These are phyloP conservation scores for Xanthorhoe spadicearia DNA, from an alignment of 2,888 invertebrate species.

Conservation along the genomic window DNA sequence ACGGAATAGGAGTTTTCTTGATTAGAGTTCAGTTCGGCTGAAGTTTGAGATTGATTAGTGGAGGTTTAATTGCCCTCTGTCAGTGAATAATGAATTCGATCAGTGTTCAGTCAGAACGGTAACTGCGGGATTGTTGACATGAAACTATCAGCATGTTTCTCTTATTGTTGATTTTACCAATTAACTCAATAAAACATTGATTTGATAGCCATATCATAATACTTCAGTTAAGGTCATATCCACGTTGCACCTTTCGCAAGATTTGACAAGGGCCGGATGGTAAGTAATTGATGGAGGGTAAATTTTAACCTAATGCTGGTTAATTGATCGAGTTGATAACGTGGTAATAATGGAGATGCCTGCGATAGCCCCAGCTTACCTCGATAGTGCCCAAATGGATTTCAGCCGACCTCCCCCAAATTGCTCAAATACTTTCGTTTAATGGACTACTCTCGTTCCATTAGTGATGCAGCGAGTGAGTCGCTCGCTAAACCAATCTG, in stretches of 20 bases:
- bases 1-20: constrained; percentile 85
- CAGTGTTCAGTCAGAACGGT: constrained; percentile 73
- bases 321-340: constrained; percentile 79
- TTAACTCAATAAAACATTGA: constrained; percentile 31
- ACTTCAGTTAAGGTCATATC: constrained; percentile 51
- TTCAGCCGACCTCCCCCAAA: constrained; percentile 58
- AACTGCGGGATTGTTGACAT: constrained; percentile 70
- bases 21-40: constrained; percentile 83
- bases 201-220: neutral
- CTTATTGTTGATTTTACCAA: constrained; percentile 32
- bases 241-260: constrained; percentile 51
- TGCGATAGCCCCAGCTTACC: constrained; percentile 55
- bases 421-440: constrained; percentile 56
- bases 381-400: constrained; percentile 66
- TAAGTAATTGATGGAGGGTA: constrained; percentile 73
- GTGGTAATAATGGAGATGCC: constrained; percentile 67
- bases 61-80: constrained; percentile 83
- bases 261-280: constrained; percentile 56
- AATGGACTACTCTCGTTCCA: constrained; percentile 61
- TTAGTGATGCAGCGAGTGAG: constrained; percentile 52
- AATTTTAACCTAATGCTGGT: constrained; percentile 77
- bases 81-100: constrained; percentile 84
- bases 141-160: constrained; percentile 63
- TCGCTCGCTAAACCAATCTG: constrained; percentile 34
- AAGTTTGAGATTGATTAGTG: constrained; percentile 85